These are phyloP conservation scores for Drosophila persimilis DNA, from an alignment of 1,140 invertebrate genomes.

Conservation along the genomic window DNA sequence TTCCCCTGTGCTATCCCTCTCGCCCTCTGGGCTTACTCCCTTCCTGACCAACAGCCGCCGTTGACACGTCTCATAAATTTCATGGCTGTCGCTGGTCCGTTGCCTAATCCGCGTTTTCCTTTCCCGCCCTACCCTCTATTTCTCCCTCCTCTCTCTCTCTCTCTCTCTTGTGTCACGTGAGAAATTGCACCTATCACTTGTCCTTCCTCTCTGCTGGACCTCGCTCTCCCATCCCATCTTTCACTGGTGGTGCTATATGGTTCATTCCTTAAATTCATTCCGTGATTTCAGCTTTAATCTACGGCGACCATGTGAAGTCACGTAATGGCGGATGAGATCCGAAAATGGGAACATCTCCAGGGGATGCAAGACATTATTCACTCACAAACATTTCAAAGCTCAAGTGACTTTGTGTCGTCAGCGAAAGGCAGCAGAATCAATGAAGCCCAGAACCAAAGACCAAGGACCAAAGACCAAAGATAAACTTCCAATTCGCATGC, in stretches of 20 bases:
- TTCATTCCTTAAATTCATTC: slow-evolving; percentile 8
- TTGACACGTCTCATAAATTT: slow-evolving; percentile 75
- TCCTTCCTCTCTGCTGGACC: slow-evolving; percentile 1
- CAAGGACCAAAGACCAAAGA: slow-evolving; percentile 1
- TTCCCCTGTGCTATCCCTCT: background rate
- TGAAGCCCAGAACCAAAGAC: slow-evolving; percentile 11
- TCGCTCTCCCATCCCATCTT: background rate
- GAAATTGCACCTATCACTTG: slow-evolving; percentile 72
- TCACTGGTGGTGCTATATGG: too few relatives aligned
- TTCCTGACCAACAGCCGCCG: slow-evolving; percentile 20
- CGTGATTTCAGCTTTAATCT: slow-evolving; percentile 38
- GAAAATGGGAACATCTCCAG: background rate
- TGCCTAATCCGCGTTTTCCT: slow-evolving; percentile 59
- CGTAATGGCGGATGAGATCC: slow-evolving; percentile 7
- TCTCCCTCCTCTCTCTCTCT: slow-evolving; percentile 15
- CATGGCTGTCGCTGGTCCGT: slow-evolving; percentile 63
- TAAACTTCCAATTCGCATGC: slow-evolving; percentile 4
- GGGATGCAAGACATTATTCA: slow-evolving; percentile 31
- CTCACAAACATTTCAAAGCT: slow-evolving; percentile 28
- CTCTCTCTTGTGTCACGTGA: slow-evolving; percentile 60
- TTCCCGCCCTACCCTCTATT: slow-evolving; percentile 17
- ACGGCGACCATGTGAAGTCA: slow-evolving; percentile 19
- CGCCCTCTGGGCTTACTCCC: background rate
- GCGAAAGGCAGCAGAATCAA: slow-evolving; percentile 27
- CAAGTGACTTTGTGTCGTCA: slow-evolving; percentile 30